Percentiles rank a stretch among this genome's conserved stretches.
Evolutionary conservation across 2,888 invertebrate genomes (phyloP).

Genomic region (Carabus problematicus): DNA sequence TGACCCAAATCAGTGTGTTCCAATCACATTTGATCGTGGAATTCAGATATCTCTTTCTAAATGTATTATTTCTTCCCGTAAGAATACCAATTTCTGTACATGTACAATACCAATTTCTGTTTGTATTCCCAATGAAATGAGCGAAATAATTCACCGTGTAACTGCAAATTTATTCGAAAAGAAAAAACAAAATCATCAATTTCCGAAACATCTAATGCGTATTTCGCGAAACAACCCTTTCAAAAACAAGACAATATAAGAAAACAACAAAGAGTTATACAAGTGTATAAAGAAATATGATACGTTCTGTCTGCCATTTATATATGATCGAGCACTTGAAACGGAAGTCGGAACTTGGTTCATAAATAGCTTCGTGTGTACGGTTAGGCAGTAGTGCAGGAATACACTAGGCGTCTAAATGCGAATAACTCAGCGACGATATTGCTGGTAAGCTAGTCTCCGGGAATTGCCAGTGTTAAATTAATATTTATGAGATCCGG

Average conservation of each 20-base stretch:
- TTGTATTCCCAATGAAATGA: too few species aligned
- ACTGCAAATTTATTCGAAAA: constrained; percentile 1
- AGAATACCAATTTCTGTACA: too few species aligned
- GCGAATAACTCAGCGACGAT: constrained; percentile 22
- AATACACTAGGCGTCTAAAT: constrained; percentile 7
- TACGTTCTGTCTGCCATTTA: neutral
- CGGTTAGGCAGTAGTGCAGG: neutral
- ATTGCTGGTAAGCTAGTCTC: constrained; percentile 23
- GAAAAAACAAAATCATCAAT: neutral
- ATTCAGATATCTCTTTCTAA: too few species aligned
- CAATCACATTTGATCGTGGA: too few species aligned
- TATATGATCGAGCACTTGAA: neutral
- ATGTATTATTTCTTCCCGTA: too few species aligned
- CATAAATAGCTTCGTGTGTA: constrained; percentile 16
- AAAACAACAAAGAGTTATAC: neutral
- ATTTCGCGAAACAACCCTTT: neutral
- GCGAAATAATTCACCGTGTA: too few species aligned
- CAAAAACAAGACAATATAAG: neutral
- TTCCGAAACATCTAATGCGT: neutral
- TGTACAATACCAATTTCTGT: too few species aligned
- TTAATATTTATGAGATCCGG: constrained; percentile 39
- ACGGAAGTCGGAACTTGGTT: constrained; percentile 17
- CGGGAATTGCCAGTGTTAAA: constrained; percentile 27
- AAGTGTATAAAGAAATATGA: constrained; percentile 6
- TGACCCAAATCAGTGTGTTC: too few species aligned